Percentiles rank a stretch among this genome's conserved stretches.
Evolutionary conservation across 2,888 invertebrate species (phyloP).

Genomic region (Polydesmus complanatus): DNA sequence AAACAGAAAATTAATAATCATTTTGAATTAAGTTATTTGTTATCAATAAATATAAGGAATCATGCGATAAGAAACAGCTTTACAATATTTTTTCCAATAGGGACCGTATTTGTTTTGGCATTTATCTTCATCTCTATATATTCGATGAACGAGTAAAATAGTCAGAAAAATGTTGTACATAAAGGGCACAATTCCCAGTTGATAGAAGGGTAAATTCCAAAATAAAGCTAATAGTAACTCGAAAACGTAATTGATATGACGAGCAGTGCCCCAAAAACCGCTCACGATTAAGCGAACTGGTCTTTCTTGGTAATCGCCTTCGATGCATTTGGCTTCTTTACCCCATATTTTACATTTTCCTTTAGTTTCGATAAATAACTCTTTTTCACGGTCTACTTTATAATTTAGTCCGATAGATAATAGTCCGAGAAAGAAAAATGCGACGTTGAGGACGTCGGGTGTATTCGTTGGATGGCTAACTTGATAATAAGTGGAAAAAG

Average conservation of each 20-base stretch:
- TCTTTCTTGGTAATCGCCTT: not conserved
- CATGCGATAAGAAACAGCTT: slow-evolving; percentile 39
- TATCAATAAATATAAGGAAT: slow-evolving; percentile 32
- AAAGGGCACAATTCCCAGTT: slow-evolving; percentile 36
- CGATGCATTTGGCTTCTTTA: slow-evolving; percentile 31
- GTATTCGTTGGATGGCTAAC: slow-evolving; percentile 28
- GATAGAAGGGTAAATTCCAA: slow-evolving; percentile 37
- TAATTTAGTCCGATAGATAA: slow-evolving; percentile 37
- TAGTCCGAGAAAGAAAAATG: slow-evolving; percentile 28
- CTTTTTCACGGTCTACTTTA: slow-evolving; percentile 39
- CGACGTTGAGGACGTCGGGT: slow-evolving; percentile 25
- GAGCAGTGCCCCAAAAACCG: slow-evolving; percentile 44
- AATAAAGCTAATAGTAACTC: slow-evolving; percentile 39
- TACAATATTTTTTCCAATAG: slow-evolving; percentile 41
- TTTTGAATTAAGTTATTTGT: too few species aligned
- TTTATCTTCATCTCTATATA: slow-evolving; percentile 41
- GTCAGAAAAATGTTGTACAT: slow-evolving; percentile 38
- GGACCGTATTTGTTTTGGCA: slow-evolving; percentile 42
- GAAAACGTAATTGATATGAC: slow-evolving; percentile 46
- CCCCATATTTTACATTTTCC: slow-evolving; percentile 32
- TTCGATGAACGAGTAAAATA: slow-evolving; percentile 38
- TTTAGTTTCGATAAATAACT: slow-evolving; percentile 34
- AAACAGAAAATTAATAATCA: too few species aligned
- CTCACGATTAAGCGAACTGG: slow-evolving; percentile 32
- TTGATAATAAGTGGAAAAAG: slow-evolving; percentile 35